phyloP scores from a whole-genome alignment of 2,888 invertebrate genomes.

The Drosophila demipolita region DNA sequence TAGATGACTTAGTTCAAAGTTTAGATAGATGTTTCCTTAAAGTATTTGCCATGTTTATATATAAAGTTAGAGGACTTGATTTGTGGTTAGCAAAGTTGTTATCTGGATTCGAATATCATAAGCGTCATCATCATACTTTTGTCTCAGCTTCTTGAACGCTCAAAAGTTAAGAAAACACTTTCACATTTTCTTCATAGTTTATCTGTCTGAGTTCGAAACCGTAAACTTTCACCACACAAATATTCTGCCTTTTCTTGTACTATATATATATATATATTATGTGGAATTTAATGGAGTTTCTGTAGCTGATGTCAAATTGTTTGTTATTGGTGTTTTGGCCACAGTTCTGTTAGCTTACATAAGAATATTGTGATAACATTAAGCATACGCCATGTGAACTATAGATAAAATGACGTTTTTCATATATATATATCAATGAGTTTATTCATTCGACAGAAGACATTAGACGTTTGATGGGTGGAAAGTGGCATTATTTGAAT shows the following conservation, averaged over 20 bases:
- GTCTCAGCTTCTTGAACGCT: slow-evolving; percentile 67
- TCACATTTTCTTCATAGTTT: slow-evolving; percentile 67
- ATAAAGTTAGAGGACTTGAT: slow-evolving; percentile 17
- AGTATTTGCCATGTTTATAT: slow-evolving; percentile 1
- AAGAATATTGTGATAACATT: slow-evolving; percentile 44
- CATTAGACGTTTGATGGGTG: not conserved
- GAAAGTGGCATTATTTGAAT: slow-evolving; percentile 26
- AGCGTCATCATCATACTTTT: slow-evolving; percentile 66
- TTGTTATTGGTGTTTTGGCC: slow-evolving; percentile 17
- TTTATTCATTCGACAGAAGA: slow-evolving; percentile 52
- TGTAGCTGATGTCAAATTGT: slow-evolving; percentile 17
- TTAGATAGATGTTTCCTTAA: not conserved
- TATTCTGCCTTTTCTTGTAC: slow-evolving; percentile 4
- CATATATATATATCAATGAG: slow-evolving; percentile 26
- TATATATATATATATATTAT: not conserved
- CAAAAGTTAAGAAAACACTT: slow-evolving; percentile 68
- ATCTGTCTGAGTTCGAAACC: slow-evolving; percentile 15
- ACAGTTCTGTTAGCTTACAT: slow-evolving; percentile 24
- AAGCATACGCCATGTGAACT: slow-evolving; percentile 44
- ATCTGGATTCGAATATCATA: slow-evolving; percentile 53
- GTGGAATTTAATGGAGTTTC: slow-evolving; percentile 14
- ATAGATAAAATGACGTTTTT: slow-evolving; percentile 36
- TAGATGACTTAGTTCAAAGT: not conserved
- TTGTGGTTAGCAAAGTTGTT: slow-evolving; percentile 48
- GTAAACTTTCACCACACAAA: slow-evolving; percentile 53